Base-by-base conservation (phyloP, 2,113 vertebrate genomes). In the Pygoscelis adeliae region DNA sequence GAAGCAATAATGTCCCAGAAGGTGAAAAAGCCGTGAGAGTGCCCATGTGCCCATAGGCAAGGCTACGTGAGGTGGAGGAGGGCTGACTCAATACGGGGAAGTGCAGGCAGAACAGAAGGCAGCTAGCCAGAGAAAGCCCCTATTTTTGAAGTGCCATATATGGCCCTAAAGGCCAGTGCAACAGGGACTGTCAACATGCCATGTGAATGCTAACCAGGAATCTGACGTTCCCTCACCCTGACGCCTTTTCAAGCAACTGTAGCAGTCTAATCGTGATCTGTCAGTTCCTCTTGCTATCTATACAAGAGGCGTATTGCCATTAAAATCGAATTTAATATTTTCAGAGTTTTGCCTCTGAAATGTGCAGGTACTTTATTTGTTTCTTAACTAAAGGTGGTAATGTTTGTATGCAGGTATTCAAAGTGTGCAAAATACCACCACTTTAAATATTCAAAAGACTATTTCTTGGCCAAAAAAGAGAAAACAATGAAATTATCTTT, bases 1-100 rank as follows among this genome's bases (percentile, higher is more conserved):
- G 42, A 85, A 70, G 26, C 11, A 56, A 5, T 18, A 49, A 40
- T 5, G 9, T 11, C 38, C 20, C 26, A 38, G 47, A 23, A 76
- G 32, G 67, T 22, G 30, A 46, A 49, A 59, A 77, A 58, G 34
- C 46, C 47, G 2, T 18, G 32, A 25, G 34, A 36, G 29, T 13
- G 38, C 55, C 44, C 34, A 5, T 3, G 2, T 1, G 3, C 17
- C 15, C 29, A 4, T 9, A 2, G 7, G 52, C 50, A 62, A 13
- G 14, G 15, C 36, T 32, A 14, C 1, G 0, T 5, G 20, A 16
- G 46, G 49, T 59, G 17, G 30, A 50, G 66, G 52, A 50, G 17
- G 32, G 6, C 34, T 63, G 20, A 6, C 15, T 22, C 11, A 15
- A 10, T 44, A 5, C 6, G 42, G 34, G 34, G 44, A 77, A 32